phyloP scores from a whole-genome alignment of 1,140 invertebrate species.

The Leptinotarsa undecemlineata region DNA sequence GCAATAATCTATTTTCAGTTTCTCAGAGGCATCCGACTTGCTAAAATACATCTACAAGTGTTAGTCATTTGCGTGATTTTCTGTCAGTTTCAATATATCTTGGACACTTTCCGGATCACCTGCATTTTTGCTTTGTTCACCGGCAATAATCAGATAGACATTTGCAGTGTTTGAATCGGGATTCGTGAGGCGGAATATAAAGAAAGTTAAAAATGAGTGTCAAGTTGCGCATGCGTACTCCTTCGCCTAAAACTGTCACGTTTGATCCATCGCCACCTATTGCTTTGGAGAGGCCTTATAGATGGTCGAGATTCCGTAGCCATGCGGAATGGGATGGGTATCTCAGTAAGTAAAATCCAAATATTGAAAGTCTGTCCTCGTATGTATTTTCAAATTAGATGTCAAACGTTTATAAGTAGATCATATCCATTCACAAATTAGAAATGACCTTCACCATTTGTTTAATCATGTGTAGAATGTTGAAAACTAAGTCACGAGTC shows the following conservation, averaged over 20 bases:
- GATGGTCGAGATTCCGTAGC: conserved; percentile 40
- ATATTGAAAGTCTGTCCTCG: no score
- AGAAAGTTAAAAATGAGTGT: conserved; percentile 41
- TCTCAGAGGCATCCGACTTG: conserved; percentile 41
- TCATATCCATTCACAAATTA: no score
- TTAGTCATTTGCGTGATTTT: conserved; percentile 47
- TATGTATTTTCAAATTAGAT: no score
- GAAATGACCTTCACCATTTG: no score
- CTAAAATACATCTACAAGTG: conserved; percentile 44
- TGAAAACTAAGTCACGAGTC: no score
- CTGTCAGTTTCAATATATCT: conserved; percentile 11
- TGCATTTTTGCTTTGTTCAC: background rate
- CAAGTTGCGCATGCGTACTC: conserved; percentile 51
- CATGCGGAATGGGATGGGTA: conserved; percentile 52
- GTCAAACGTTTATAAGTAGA: no score
- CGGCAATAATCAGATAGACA: no score
- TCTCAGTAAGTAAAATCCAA: conserved; percentile 47
- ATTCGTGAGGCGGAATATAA: no score
- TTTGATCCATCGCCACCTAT: conserved; percentile 51
- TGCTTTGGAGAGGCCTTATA: conserved; percentile 38
- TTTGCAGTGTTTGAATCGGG: no score
- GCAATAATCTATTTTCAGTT: conserved; percentile 46
- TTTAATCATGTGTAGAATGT: no score
- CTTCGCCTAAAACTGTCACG: conserved; percentile 54
- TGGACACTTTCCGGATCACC: background rate